Evolutionary conservation across 2,888 invertebrate genomes (phyloP).

Genomic region (Mythimna ferrago): DNA sequence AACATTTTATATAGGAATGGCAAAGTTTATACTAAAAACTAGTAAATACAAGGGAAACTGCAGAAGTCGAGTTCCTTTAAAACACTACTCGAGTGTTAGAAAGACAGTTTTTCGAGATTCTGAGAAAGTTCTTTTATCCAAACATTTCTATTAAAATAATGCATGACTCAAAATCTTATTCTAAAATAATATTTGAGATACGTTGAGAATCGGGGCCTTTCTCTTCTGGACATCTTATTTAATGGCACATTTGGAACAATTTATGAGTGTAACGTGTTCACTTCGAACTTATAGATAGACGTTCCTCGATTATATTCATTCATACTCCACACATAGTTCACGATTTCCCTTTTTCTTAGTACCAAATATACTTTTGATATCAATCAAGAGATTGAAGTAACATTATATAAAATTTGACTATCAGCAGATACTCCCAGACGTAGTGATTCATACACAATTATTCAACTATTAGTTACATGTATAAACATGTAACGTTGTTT

Average conservation of each 20-base stretch:
- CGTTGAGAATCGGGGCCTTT: constrained; percentile 59
- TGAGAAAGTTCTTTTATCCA: constrained; percentile 55
- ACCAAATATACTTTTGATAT: constrained; percentile 62
- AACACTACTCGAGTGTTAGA: constrained; percentile 56
- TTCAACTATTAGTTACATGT: constrained; percentile 50
- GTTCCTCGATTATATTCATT: constrained; percentile 60
- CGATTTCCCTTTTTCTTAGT: constrained; percentile 47
- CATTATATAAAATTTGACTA: constrained; percentile 61
- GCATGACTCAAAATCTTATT: constrained; percentile 64
- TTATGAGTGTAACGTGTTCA: constrained; percentile 67
- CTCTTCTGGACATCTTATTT: constrained; percentile 57
- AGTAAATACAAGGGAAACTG: constrained; percentile 64
- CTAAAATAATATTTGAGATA: constrained; percentile 64
- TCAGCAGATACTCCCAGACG: constrained; percentile 48
- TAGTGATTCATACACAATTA: constrained; percentile 47
- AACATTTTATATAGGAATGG: constrained; percentile 65
- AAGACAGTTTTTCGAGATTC: constrained; percentile 67
- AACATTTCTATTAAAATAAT: constrained; percentile 55
- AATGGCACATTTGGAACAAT: constrained; percentile 68
- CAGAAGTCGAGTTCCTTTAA: constrained; percentile 46
- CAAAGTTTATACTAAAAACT: constrained; percentile 56
- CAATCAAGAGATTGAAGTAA: constrained; percentile 55
- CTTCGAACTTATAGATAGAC: constrained; percentile 53
- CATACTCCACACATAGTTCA: constrained; percentile 56
- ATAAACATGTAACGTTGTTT: constrained; percentile 28